Conservation (phyloP, 2,888 invertebrate species). For the Crematogaster levior region DNA sequence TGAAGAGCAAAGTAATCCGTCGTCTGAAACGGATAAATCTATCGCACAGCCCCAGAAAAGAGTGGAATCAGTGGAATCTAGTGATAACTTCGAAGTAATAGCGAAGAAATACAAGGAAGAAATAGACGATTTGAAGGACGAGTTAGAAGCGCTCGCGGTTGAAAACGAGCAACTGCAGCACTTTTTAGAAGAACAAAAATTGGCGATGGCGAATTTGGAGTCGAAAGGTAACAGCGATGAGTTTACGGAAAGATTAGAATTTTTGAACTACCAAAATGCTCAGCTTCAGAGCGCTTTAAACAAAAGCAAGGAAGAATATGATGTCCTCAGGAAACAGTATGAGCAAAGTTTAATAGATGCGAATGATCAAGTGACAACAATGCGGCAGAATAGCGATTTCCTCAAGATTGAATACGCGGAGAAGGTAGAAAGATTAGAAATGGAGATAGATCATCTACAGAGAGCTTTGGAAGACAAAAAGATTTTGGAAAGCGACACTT, state of each 20-base stretch:
- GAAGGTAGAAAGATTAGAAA: slow-evolving; percentile 71
- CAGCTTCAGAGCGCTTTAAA: slow-evolving; percentile 69
- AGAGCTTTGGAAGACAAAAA: slow-evolving; percentile 76
- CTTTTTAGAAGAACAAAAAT: slow-evolving; percentile 87
- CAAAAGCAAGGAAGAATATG: slow-evolving; percentile 75
- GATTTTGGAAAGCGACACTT: slow-evolving; percentile 79
- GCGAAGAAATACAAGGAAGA: slow-evolving; percentile 79
- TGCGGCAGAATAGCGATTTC: slow-evolving; percentile 73
- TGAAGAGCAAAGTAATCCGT: not conserved
- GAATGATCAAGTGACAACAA: slow-evolving; percentile 75
- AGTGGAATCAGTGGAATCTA: slow-evolving; percentile 13
- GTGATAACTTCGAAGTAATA: slow-evolving; percentile 49
- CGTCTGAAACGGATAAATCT: not conserved
- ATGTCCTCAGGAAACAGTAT: slow-evolving; percentile 73
- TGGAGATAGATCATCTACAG: slow-evolving; percentile 64
- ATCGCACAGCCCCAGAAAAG: slow-evolving; percentile 28
- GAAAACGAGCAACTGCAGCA: slow-evolving; percentile 89
- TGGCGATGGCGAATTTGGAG: slow-evolving; percentile 77
- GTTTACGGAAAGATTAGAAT: slow-evolving; percentile 66
- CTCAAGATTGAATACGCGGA: slow-evolving; percentile 73
- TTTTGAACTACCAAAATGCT: slow-evolving; percentile 70
- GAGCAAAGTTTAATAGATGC: slow-evolving; percentile 79
- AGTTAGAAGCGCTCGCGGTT: slow-evolving; percentile 87
- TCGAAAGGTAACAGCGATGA: slow-evolving; percentile 61
- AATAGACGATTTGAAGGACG: slow-evolving; percentile 87